These are phyloP conservation scores for Callyntrura guangdongensis DNA, from an alignment of 2,888 invertebrate species.

Conservation along the genomic window DNA sequence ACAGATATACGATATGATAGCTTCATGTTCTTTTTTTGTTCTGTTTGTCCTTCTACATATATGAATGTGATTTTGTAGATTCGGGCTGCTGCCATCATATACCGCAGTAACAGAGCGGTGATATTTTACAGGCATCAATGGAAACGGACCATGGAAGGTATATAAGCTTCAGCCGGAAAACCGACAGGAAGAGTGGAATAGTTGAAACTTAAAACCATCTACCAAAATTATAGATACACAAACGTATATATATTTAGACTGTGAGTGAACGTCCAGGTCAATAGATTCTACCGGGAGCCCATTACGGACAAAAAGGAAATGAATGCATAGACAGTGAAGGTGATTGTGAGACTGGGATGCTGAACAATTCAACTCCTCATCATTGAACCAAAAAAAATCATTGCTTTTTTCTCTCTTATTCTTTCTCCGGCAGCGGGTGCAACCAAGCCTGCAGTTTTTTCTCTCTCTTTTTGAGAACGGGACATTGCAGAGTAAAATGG, in stretches of 20 bases:
- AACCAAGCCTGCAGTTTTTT: neutral
- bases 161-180: too few relatives aligned
- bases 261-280: constrained; percentile 26
- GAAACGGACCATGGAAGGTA: neutral
- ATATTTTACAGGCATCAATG: neutral
- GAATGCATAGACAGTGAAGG: constrained; percentile 10
- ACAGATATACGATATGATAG: constrained; percentile 52
- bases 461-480: neutral
- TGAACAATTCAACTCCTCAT: neutral
- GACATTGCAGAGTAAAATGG: neutral
- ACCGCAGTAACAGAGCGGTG: neutral
- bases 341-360: neutral
- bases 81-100: neutral
- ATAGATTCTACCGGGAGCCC: constrained; percentile 29
- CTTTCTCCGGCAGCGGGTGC: neutral
- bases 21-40: constrained; percentile 1
- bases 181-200: too few relatives aligned
- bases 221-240: too few relatives aligned
- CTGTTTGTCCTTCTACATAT: constrained; percentile 8
- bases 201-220: too few relatives aligned
- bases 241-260: too few relatives aligned
- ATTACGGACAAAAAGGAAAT: constrained; percentile 13
- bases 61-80: constrained; percentile 26
- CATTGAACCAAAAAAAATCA: constrained; percentile 8
- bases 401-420: neutral